phyloP scores from a whole-genome alignment of 64 coral and sea anemone species.

The Trachythela sp. region DNA sequence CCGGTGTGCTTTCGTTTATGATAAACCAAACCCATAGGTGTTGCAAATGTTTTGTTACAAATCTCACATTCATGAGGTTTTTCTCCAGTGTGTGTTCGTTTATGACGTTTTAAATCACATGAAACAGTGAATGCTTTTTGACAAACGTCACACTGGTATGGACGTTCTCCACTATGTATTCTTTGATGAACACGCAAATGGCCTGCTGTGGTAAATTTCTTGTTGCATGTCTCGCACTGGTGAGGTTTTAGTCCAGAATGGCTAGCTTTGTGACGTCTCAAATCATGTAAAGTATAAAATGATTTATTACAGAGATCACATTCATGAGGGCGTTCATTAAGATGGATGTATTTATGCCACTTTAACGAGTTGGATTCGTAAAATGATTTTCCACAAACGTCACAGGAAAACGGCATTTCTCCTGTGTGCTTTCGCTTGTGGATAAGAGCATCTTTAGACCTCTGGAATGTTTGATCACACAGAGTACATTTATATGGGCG shows the following conservation, averaged over 20 bases:
- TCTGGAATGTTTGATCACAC: not conserved
- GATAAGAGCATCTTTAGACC: not conserved
- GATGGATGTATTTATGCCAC: not conserved
- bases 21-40: not conserved
- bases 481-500: not conserved
- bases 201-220: not conserved
- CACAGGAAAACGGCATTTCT: not conserved
- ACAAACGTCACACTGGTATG: not conserved
- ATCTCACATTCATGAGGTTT: conserved; percentile 6
- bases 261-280: not conserved
- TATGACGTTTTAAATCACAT: not conserved
- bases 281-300: not conserved
- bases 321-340: not conserved
- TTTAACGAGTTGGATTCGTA: not conserved
- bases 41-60: not conserved
- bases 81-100: not conserved
- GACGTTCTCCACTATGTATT: not conserved
- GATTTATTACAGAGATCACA: not conserved
- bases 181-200: not conserved
- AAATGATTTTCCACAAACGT: not conserved
- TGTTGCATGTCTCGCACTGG: not conserved
- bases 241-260: not conserved
- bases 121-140: not conserved
- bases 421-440: not conserved
- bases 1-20: not conserved